Evolutionary conservation across 2,888 invertebrate genomes (phyloP), one percentile per base, ranked within the genome.

Genomic region (Ganaspis brasiliensis): DNA sequence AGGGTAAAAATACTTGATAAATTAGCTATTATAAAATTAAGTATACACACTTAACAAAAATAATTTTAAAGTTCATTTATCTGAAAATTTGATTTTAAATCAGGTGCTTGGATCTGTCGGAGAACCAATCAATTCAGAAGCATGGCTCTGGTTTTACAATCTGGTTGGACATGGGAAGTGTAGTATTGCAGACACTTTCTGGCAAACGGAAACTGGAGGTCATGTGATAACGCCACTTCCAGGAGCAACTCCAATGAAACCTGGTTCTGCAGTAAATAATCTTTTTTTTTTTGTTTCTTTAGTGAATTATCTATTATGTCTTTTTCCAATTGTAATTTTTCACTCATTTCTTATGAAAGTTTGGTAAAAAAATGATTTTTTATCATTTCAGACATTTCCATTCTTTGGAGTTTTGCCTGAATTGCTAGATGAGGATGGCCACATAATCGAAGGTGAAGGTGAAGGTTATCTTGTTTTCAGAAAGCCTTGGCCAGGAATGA

Each of bases 191-290:
- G 99, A 99, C 91, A 99, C 99, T 0, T 99, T 98, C 92, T 99
- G 99, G 99, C 99, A 99, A 93, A 99, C 99, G 0, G 99, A 99
- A 93, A 99, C 99, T 5, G 99, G 99, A 9, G 99, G 99, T 0
- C 99, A 99, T 92, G 97, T 99, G 21, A 94, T 99, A 63, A 98
- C 99, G 45, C 98, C 99, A 40, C 92, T 99, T 72, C 99, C 99
- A 0, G 99, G 98, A 21, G 98, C 97, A 21, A 98, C 97, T 1
- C 97, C 98, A 14, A 97, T 98, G 95, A 99, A 99, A 92, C 99
- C 99, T 0, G 99, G 99, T 78, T 97, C 99, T 76, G 99, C 99
- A 80, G 98, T 98, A 93, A 95, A 95, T 80, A 40, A 14, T 40
- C 14, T 40, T 74, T 74, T 57, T 77, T n/a, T 45, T 67, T 45